Conservation (phyloP, 2,797 vertebrate genomes). For the Microctenopoma stevenorrisi region DNA sequence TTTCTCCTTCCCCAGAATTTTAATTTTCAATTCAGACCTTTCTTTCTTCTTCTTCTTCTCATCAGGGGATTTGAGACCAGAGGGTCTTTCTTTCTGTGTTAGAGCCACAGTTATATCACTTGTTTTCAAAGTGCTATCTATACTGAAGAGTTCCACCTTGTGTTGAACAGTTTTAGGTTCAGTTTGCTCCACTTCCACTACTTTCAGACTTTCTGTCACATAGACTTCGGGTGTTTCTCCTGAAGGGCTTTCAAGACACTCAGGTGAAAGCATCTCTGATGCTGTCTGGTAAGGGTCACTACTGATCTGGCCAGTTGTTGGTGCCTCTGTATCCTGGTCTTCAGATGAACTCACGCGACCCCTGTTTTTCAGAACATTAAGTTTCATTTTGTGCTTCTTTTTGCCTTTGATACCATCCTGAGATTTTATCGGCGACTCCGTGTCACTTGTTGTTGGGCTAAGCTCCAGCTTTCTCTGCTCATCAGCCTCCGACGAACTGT, state of each 20-base stretch:
- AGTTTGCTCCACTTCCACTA: conserved; percentile 60
- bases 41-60: conserved; percentile 80
- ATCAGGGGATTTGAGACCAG: conserved; percentile 61
- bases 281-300: conserved; percentile 57
- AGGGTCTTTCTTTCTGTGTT: conserved; percentile 52
- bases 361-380: conserved; percentile 83
- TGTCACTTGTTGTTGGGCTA: conserved; percentile 91
- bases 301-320: conserved; percentile 57
- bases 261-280: conserved; percentile 69
- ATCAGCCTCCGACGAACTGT: conserved; percentile 94
- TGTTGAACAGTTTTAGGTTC: conserved; percentile 73
- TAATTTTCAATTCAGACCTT: conserved; percentile 80
- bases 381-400: conserved; percentile 83
- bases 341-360: conserved; percentile 84
- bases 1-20: conserved; percentile 79
- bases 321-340: conserved; percentile 75
- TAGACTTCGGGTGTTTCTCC: conserved; percentile 57
- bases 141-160: conserved; percentile 79
- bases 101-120: conserved; percentile 71
- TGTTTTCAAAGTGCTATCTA: conserved; percentile 81
- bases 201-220: conserved; percentile 47
- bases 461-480: conserved; percentile 85
- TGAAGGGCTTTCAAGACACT: conserved; percentile 59
- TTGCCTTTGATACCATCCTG: conserved; percentile 81
- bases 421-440: conserved; percentile 86